Conservation (phyloP, 1,140 invertebrate genomes). For the Drosophila quadrilineata region DNA sequence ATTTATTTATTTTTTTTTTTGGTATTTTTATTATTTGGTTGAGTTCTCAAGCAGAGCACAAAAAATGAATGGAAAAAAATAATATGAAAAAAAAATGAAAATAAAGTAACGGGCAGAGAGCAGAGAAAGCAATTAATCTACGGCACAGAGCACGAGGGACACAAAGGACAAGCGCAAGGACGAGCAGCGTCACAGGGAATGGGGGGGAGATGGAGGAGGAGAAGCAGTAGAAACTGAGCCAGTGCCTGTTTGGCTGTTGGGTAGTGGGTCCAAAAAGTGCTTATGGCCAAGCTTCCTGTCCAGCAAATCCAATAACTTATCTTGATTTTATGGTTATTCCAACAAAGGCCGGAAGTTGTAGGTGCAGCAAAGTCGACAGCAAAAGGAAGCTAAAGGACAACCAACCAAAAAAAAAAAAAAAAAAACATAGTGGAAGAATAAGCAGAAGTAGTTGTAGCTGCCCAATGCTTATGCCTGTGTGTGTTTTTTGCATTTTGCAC, state of each 20-base stretch:
- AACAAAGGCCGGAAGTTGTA: conserved; percentile 78
- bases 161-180: conserved; percentile 31
- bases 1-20: too few relatives aligned
- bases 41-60: conserved; percentile 12
- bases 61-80: conserved; percentile 9
- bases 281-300: conserved; percentile 72
- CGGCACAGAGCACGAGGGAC: conserved; percentile 49
- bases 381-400: conserved; percentile 16
- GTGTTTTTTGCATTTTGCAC: conserved; percentile 72
- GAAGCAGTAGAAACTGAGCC: conserved; percentile 1
- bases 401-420: conserved; percentile 1
- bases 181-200: background rate
- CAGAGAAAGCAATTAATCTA: conserved; percentile 75
- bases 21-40: background rate
- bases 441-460: background rate
- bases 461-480: conserved; percentile 19
- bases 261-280: too few relatives aligned
- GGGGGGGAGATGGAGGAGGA: background rate
- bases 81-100: conserved; percentile 9
- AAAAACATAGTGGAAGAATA: background rate
- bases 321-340: conserved; percentile 80
- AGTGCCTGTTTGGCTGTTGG: conserved; percentile 3
- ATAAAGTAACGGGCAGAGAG: background rate
- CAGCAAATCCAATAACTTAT: conserved; percentile 80
- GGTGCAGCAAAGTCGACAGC: conserved; percentile 60